phyloP scores from a whole-genome alignment of 1,140 invertebrate genomes.

The Helicoverpa armigera region DNA sequence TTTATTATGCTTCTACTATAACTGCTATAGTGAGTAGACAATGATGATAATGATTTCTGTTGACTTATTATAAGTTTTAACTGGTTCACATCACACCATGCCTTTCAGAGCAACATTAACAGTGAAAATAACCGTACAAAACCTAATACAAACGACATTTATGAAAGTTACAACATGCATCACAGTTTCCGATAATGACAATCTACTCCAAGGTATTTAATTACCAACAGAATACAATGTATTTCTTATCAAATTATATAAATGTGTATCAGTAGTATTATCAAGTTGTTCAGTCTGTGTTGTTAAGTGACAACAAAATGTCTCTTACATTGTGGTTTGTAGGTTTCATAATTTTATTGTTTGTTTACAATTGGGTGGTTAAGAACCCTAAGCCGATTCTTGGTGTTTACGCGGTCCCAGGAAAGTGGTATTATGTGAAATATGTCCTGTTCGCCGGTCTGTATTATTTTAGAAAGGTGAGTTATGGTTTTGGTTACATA shows the following conservation, averaged over 20 bases:
- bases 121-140: background rate
- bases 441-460: conserved; percentile 87
- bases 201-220: background rate
- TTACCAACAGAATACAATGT: conserved; percentile 1
- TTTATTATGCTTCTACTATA: no score
- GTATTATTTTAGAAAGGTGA: conserved; percentile 87
- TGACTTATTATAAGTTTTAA: no score
- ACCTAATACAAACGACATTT: background rate
- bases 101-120: no score
- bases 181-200: background rate
- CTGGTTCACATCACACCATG: no score
- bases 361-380: conserved; percentile 57
- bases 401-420: conserved; percentile 87
- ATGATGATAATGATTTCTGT: no score
- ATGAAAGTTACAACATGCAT: background rate
- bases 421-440: conserved; percentile 89
- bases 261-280: conserved; percentile 21
- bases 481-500: conserved; percentile 33
- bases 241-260: conserved; percentile 23
- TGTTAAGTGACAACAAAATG: conserved; percentile 18
- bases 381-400: conserved; percentile 86
- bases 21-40: no score
- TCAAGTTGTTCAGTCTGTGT: conserved; percentile 3
- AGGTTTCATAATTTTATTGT: conserved; percentile 55
- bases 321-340: conserved; percentile 1